These are phyloP conservation scores for Rhea americana DNA, from an alignment of 2,113 vertebrate genomes.

Conservation along the genomic window DNA sequence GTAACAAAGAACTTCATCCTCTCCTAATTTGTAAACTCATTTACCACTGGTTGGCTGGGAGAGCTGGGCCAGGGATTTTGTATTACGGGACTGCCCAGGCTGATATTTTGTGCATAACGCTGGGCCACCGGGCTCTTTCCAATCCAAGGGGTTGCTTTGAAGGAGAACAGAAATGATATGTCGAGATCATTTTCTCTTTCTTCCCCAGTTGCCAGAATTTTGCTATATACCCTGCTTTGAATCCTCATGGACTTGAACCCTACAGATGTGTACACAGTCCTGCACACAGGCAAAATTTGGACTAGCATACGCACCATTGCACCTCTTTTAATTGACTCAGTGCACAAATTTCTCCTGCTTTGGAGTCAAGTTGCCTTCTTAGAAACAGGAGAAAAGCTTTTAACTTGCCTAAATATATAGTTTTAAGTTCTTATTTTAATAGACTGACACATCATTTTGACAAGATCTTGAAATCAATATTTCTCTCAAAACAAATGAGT, in stretches of 20 bases:
- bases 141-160: neutral
- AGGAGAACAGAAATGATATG: neutral
- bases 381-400: neutral
- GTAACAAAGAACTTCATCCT: neutral
- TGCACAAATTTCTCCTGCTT: neutral
- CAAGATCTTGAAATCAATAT: slow-evolving; percentile 21
- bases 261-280: neutral
- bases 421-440: slow-evolving; percentile 6
- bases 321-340: neutral
- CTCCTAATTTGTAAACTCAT: neutral
- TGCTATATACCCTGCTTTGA: rapidly evolving
- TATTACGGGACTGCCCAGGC: rapidly evolving
- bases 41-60: rapidly evolving
- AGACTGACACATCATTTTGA: neutral
- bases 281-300: neutral
- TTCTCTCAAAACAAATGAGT: neutral
- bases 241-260: neutral
- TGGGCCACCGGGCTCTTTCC: neutral
- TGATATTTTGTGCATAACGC: neutral
- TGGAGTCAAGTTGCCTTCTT: neutral
- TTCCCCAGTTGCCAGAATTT: neutral
- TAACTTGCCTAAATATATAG: neutral
- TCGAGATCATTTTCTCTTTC: neutral
- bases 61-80: neutral
- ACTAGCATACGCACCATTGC: neutral